phyloP scores from a whole-genome alignment of 2,888 invertebrate genomes.

The Papilio demoleus region DNA sequence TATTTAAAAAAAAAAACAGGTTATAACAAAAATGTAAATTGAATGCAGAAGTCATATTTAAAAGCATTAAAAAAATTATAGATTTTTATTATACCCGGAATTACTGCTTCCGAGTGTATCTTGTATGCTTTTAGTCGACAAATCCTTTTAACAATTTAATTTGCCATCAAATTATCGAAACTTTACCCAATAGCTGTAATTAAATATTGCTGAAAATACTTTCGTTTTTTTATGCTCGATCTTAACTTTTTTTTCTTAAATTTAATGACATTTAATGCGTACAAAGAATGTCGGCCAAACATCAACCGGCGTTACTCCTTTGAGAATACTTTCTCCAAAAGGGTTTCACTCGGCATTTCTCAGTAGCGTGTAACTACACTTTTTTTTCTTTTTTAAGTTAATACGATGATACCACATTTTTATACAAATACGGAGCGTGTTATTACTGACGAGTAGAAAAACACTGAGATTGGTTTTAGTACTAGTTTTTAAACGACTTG shows the following conservation, averaged over 20 bases:
- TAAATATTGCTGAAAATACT: background rate
- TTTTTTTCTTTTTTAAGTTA: background rate
- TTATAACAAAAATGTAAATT: background rate
- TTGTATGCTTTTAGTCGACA: background rate
- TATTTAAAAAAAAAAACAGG: background rate
- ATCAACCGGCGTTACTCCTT: slow-evolving; percentile 15
- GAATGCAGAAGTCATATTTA: too few species aligned
- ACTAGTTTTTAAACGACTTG: too few species aligned
- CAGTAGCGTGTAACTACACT: background rate
- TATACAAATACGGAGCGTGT: background rate
- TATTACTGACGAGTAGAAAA: background rate
- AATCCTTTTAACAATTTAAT: background rate
- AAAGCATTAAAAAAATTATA: too few species aligned
- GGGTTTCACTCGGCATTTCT: slow-evolving; percentile 28
- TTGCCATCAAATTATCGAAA: background rate
- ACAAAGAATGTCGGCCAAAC: slow-evolving; percentile 20
- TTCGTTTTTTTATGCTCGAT: slow-evolving; percentile 15
- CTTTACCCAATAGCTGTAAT: background rate
- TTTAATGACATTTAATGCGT: slow-evolving; percentile 7
- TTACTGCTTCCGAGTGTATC: too few species aligned
- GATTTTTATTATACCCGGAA: too few species aligned
- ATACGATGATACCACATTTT: background rate
- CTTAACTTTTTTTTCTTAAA: slow-evolving; percentile 4
- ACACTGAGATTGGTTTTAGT: background rate
- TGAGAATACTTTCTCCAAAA: slow-evolving; percentile 31